Evolutionary conservation across 2,797 vertebrate species (phyloP), one percentile per base, ranked within the genome.

Genomic region (Gymnoscopelus microlampas): DNA sequence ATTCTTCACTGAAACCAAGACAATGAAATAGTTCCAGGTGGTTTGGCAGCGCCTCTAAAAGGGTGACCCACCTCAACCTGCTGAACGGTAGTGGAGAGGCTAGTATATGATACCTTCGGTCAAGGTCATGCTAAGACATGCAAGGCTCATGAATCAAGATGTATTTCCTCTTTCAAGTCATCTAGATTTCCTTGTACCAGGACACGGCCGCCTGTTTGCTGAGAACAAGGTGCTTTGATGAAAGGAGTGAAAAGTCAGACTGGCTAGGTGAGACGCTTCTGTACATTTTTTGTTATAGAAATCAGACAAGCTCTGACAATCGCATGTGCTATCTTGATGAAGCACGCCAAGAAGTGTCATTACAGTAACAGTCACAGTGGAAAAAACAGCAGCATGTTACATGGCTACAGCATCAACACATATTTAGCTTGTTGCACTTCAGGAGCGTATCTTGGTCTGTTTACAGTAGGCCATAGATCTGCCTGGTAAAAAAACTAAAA

Each of bases 231-330:
- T 14, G 6, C 0, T 14, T 70, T 81, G 68, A 57, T 24, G 53
- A 24, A 9, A 8, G 23, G 6, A 55, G 19, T 55, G 19, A 55
- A 55, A 24, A 10, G 10, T 3, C 24, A 29, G 54, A 76, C 76
- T 77, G 53, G 12, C 32, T 1, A 9, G n/a, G 56, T 50, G 71
- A 70, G 51, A 68, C 54, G 61, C 70, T 66, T 73, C 48, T 68
- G 4, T 14, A 61, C 15, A n/a, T 5, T 53, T 67, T 67, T 73
- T 32, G 32, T 60, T 75, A 35, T 11, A 29, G 14, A 29, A 56
- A 56, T 63, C 32, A 26, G 57, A 77, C 78, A 79, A 83, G 79
- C 47, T 70, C 70, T 71, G 63, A 58, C 79, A 75, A 48, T 66
- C 63, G 6, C 15, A 13, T n/a, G 53, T 65, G 58, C 73, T 53